These are phyloP conservation scores for Streptopelia turtur DNA, from an alignment of 2,797 vertebrate genomes.

Conservation along the genomic window DNA sequence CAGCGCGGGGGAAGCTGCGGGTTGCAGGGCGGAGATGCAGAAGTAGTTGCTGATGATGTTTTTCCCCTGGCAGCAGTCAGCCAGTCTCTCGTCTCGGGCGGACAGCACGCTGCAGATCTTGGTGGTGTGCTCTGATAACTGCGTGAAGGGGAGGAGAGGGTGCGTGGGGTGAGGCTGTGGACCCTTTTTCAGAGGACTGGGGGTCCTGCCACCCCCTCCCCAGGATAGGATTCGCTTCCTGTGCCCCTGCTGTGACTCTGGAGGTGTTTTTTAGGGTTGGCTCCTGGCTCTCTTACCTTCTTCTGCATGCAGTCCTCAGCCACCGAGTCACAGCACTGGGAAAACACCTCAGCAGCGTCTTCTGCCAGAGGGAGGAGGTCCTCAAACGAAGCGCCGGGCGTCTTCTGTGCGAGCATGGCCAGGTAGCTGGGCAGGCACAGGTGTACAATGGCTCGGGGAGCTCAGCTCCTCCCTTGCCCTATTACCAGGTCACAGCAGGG, in stretches of 20 bases:
- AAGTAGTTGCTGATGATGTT: slow-evolving; percentile 69
- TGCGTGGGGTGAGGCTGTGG: rapidly evolving
- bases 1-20: not conserved
- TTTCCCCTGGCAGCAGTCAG: slow-evolving; percentile 73
- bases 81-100: slow-evolving; percentile 45
- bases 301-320: slow-evolving; percentile 75
- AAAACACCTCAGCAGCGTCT: slow-evolving; percentile 60
- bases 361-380: slow-evolving; percentile 73
- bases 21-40: slow-evolving; percentile 73
- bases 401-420: slow-evolving; percentile 74
- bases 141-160: not conserved
- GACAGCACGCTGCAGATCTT: slow-evolving; percentile 69
- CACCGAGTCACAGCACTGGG: slow-evolving; percentile 76
- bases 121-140: slow-evolving; percentile 71
- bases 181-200: no score
- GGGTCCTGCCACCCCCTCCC: no score
- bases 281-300: slow-evolving; percentile 46
- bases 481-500: rapidly evolving
- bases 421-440: slow-evolving; percentile 68
- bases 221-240: rapidly evolving
- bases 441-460: not conserved
- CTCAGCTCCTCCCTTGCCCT: not conserved
- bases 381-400: slow-evolving; percentile 68
- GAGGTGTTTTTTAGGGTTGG: not conserved
- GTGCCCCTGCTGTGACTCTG: rapidly evolving